Conservation (phyloP, 2,888 invertebrate genomes). For the Coecobrya sp. region DNA sequence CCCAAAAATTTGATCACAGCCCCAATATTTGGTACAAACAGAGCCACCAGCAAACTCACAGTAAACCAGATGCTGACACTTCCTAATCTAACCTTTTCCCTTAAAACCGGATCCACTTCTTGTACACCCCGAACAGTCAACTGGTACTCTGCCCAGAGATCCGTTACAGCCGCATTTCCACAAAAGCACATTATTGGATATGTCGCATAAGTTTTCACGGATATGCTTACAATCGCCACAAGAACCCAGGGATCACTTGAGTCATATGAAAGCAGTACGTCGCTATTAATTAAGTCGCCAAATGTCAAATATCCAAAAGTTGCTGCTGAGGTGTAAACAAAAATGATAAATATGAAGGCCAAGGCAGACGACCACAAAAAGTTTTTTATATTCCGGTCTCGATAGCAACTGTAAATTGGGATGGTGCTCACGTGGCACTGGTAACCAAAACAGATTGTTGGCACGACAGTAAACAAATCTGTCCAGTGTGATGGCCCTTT, state of each 20-base stretch:
- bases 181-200: constrained; percentile 87
- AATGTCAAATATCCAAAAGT: constrained; percentile 90
- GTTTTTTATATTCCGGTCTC: constrained; percentile 88
- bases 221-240: constrained; percentile 88
- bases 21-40: constrained; percentile 90
- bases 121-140: constrained; percentile 42
- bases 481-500: too few species aligned
- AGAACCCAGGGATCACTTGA: constrained; percentile 87
- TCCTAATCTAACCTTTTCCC: constrained; percentile 67
- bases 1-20: constrained; percentile 90
- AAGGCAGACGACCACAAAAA: constrained; percentile 89
- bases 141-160: constrained; percentile 86
- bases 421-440: constrained; percentile 90
- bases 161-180: constrained; percentile 87
- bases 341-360: constrained; percentile 89
- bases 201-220: constrained; percentile 89
- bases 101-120: constrained; percentile 67
- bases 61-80: constrained; percentile 89
- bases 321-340: constrained; percentile 88
- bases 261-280: constrained; percentile 89
- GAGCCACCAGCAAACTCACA: constrained; percentile 88
- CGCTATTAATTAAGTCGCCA: constrained; percentile 89
- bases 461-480: constrained; percentile 89
- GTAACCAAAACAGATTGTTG: constrained; percentile 90
- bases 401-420: constrained; percentile 90